Base-by-base conservation (phyloP, 2,113 vertebrate genomes). In the Onychorhynchus coronatus region DNA sequence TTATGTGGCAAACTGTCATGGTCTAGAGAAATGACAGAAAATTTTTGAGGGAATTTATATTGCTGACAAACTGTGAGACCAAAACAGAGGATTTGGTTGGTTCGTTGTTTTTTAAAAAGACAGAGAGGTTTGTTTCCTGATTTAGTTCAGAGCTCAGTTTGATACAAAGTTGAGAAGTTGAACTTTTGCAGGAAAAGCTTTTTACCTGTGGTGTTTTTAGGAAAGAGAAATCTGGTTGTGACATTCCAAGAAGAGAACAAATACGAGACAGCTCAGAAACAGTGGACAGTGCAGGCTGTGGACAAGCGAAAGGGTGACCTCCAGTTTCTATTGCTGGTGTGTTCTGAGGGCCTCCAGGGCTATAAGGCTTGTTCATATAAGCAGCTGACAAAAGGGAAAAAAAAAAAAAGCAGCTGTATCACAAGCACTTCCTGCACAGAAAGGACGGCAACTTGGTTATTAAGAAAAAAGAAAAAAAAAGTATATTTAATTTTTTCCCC, bases 221-320 rank as follows among this genome's bases (percentile, higher is more conserved):
- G 89, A 98, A 98, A 95, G 98, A 98, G 96, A 99, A 99, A 63
- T 99, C 99, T 15, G 99, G 99, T 6, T 98, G 99, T 1, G 98
- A 98, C 99, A 99, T 99, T 90, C 99, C 99, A 85, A 99, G 74
- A 62, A 98, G 98, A 59, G 98, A 98, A 85, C 99, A 99, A 68
- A 99, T 85, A 65, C 97, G 98, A 49, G 96, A 98, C 89, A 99
- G 98, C 90, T 99, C 99, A 14, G 99, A 98, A 55, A 98, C 99
- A 63, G 98, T 98, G 68, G 94, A 97, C 55, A 98, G 39, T 31
- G 98, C 35, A 27, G 98, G 66, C 80, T 98, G 85, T 22, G 96
- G 95, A n/a, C 97, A 98, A 79, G 76, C 5, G 4, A 98, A 92
- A 71, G 98, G 91, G 41, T 97, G 97, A 12, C 94, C 94, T 28